Evolutionary conservation across 2,888 invertebrate genomes (phyloP).

Genomic region (Clostera curtula): DNA sequence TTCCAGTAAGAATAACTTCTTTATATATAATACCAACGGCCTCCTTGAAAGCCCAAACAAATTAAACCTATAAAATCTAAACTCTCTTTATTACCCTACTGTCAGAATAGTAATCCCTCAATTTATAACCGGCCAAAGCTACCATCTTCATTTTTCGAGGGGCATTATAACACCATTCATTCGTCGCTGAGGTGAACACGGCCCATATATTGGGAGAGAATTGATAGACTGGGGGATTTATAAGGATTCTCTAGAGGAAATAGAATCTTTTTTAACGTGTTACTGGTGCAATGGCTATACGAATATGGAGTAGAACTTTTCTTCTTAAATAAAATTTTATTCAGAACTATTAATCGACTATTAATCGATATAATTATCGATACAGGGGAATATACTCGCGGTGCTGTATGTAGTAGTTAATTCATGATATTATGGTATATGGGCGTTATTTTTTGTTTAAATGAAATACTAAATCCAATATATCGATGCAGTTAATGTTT

Average conservation of each 20-base stretch:
- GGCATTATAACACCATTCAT: constrained; percentile 17
- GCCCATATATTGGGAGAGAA: constrained; percentile 3
- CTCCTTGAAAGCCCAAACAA: constrained; percentile 9
- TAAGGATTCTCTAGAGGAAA: constrained; percentile 12
- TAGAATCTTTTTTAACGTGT: constrained; percentile 22
- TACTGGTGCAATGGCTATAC: constrained; percentile 3
- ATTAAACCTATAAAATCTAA: constrained; percentile 15
- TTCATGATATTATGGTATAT: too few species aligned
- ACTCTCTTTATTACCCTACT: constrained; percentile 11
- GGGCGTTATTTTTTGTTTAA: too few species aligned
- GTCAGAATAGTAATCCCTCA: constrained; percentile 13
- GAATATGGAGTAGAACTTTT: constrained; percentile 10
- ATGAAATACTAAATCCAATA: too few species aligned
- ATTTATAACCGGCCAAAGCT: constrained; percentile 16
- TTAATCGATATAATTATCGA: too few species aligned
- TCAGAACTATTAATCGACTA: too few species aligned
- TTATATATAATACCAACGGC: too few species aligned
- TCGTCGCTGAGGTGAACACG: constrained; percentile 5
- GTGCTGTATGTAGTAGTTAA: too few species aligned
- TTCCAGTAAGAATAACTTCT: too few species aligned
- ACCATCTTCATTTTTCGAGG: constrained; percentile 16
- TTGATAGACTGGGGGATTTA: constrained; percentile 24
- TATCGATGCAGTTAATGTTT: too few species aligned
- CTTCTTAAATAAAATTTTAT: neutral
- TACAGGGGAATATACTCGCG: too few species aligned